Conservation (phyloP, 2,113 vertebrate species). For the Nerophis lumbriciformis region DNA sequence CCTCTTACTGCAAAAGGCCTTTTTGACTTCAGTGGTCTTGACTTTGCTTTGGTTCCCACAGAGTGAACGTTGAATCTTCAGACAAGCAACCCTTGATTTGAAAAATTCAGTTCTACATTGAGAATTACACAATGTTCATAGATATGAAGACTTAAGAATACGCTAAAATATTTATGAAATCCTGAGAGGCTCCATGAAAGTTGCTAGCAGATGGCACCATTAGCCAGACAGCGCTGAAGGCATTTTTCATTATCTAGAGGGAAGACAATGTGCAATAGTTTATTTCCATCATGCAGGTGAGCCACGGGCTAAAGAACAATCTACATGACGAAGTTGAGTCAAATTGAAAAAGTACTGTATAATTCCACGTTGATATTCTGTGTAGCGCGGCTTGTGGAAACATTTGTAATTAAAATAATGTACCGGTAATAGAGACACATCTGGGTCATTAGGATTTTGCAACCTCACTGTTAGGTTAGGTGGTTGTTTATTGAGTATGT, state of each 20-base stretch:
- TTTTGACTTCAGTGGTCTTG: neutral
- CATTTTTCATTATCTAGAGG: constrained; percentile 43
- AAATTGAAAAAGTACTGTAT: neutral
- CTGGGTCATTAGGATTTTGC: no score
- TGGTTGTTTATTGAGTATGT: no score
- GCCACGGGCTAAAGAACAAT: neutral
- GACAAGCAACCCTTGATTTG: constrained; percentile 14
- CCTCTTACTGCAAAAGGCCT: neutral
- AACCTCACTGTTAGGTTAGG: no score
- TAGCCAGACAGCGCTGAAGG: constrained; percentile 32
- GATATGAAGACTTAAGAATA: constrained; percentile 35
- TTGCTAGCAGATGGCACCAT: constrained; percentile 45
- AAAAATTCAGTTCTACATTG: constrained; percentile 25
- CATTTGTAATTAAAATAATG: neutral
- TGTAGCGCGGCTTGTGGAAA: no score
- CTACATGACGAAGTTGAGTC: neutral
- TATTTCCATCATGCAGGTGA: constrained; percentile 11
- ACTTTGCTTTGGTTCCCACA: constrained; percentile 1
- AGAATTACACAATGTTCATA: constrained; percentile 26
- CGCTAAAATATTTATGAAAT: constrained; percentile 45
- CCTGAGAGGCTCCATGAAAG: constrained; percentile 36
- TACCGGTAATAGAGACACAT: no score
- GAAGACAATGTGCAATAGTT: constrained; percentile 28
- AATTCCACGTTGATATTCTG: neutral
- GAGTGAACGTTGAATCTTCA: constrained; percentile 21